Conservation (phyloP, 2,888 invertebrate genomes). For the Clostera curtula region DNA sequence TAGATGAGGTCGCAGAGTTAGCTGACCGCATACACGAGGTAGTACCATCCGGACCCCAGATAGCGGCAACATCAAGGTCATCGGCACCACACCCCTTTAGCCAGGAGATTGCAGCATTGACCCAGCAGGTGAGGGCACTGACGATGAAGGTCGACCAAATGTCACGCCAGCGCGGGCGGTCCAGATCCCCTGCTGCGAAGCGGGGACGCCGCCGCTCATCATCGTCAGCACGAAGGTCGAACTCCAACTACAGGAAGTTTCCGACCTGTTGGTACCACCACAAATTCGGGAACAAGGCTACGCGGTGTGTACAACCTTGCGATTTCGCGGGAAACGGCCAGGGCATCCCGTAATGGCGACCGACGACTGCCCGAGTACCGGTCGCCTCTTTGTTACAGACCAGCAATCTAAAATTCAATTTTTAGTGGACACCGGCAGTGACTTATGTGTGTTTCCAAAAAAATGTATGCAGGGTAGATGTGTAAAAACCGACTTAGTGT, state of each 20-base stretch:
- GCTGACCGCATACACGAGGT: not conserved
- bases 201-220: too few species aligned
- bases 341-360: constrained; percentile 10
- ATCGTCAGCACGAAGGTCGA: too few species aligned
- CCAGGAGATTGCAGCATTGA: not conserved
- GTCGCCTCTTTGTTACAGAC: constrained; percentile 13
- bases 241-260: not conserved
- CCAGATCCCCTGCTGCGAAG: too few species aligned
- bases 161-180: too few species aligned
- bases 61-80: not conserved
- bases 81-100: not conserved
- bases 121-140: too few species aligned
- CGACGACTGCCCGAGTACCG: constrained; percentile 6
- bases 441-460: constrained; percentile 8
- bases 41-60: not conserved
- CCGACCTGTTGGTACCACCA: not conserved
- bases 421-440: constrained; percentile 13
- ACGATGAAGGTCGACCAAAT: too few species aligned
- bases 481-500: constrained; percentile 6
- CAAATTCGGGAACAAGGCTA: not conserved
- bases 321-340: constrained; percentile 3
- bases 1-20: constrained; percentile 3
- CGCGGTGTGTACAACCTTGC: not conserved
- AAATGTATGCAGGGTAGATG: not conserved
- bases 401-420: not conserved